Percentiles rank a stretch among this genome's conserved stretches.
phyloP scores from a whole-genome alignment of 2,888 invertebrate species.

The Choristoneura rosaceana region DNA sequence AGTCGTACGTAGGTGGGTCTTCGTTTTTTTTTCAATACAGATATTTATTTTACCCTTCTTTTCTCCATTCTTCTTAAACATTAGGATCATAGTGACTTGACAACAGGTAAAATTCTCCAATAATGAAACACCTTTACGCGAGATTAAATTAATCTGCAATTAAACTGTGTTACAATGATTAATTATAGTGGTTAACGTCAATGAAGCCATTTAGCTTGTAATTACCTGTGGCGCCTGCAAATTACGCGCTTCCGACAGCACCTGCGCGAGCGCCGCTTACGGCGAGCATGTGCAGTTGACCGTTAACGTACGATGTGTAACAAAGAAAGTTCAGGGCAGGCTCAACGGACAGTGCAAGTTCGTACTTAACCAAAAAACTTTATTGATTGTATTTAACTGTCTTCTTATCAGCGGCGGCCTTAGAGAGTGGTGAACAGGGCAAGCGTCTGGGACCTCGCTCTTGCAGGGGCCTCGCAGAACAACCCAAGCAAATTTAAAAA shows the following conservation, averaged over 20 bases:
- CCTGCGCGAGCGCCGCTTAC: constrained; percentile 44
- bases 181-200: constrained; percentile 43
- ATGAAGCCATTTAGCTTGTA: constrained; percentile 45
- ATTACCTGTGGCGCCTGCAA: constrained; percentile 41
- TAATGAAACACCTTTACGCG: neutral
- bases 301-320: constrained; percentile 1
- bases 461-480: too few relatives aligned
- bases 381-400: too few relatives aligned
- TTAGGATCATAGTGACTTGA: neutral
- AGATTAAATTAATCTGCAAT: constrained; percentile 40
- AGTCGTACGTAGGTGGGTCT: too few relatives aligned
- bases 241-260: constrained; percentile 42
- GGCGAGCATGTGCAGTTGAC: constrained; percentile 30
- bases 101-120: neutral
- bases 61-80: neutral
- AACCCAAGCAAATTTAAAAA: too few relatives aligned
- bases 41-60: neutral
- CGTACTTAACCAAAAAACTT: too few relatives aligned
- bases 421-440: too few relatives aligned
- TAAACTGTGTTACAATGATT: constrained; percentile 40
- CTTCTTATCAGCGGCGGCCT: too few relatives aligned
- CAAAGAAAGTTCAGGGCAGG: constrained; percentile 8
- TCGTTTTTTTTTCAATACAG: too few relatives aligned
- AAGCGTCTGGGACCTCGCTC: too few relatives aligned
- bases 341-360: neutral